These are phyloP conservation scores for Arenaria interpres DNA, from an alignment of 2,113 vertebrate species.

Conservation along the genomic window DNA sequence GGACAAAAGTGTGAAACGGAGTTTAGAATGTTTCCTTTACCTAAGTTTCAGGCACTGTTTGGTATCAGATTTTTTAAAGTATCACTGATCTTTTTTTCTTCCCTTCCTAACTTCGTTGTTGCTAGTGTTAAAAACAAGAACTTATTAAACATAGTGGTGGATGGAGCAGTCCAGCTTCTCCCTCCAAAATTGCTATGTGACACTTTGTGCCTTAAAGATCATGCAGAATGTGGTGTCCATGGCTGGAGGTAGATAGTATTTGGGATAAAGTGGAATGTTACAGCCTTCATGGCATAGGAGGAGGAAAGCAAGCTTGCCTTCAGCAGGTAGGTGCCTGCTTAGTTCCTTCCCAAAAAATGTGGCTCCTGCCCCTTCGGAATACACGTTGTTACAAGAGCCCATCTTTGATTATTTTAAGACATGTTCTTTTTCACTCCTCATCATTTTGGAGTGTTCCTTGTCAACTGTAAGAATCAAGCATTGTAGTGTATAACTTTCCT, in stretches of 20 bases:
- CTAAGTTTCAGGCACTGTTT: background rate
- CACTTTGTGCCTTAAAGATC: background rate
- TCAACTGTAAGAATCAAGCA: background rate
- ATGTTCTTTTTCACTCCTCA: background rate
- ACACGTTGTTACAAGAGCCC: background rate
- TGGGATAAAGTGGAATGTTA: background rate
- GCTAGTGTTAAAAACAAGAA: background rate
- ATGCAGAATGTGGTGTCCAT: fast-evolving
- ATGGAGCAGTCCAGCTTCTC: background rate
- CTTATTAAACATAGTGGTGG: fast-evolving
- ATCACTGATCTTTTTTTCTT: background rate
- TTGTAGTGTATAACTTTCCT: constrained; percentile 2
- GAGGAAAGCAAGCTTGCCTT: background rate
- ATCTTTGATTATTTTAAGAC: background rate
- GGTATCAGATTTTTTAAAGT: background rate
- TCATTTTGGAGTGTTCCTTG: background rate
- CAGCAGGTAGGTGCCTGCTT: background rate
- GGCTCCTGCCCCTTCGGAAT: background rate
- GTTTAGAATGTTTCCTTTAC: background rate
- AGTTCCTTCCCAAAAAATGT: background rate
- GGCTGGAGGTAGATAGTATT: background rate
- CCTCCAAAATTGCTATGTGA: fast-evolving
- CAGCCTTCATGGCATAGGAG: background rate
- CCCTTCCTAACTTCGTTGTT: background rate
- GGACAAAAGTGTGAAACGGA: fast-evolving